Evolutionary conservation across 2,888 invertebrate species (phyloP), one percentile per base, ranked within the genome.

Genomic region (Idaea biselata): DNA sequence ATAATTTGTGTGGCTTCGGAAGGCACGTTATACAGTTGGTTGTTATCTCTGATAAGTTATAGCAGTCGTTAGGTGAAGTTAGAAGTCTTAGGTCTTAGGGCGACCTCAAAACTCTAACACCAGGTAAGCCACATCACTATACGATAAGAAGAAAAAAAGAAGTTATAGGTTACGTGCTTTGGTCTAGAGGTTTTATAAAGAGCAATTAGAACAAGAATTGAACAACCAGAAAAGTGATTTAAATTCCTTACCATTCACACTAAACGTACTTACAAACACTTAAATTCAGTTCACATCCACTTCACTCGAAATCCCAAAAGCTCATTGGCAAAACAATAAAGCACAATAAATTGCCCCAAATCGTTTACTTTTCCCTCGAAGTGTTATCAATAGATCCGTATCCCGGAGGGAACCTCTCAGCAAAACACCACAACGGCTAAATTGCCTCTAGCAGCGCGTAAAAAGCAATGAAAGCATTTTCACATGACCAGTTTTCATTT

Each of bases 401-500:
- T 68, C 82, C 79, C 77, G 64, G 67, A 76, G 73, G 81, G 73
- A 70, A 70, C 76, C 75, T 79, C 78, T 79, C 74, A 69, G 77
- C 76, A 80, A 87, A 87, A 87, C 85, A 87, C 88, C 87, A 81
- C 88, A 87, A 84, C 82, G 81, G 83, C 85, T 85, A 85, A 89
- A 88, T 90, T 86, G 89, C 90, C 90, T 84, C 86, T 78, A 84
- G 91, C 89, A 84, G 86, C 83, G 89, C 87, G 89, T 86, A 87
- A 91, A 89, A 89, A 86, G 89, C 91, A 89, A 88, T 88, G 88
- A 89, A 90, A 89, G 88, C 89, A 85, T 89, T 91, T 90, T 88
- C 90, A 89, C 90, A 89, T 89, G 88, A 86, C 82, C 81, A 88
- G 88, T 88, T 89, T 87, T 87, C 89, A 89, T 89, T 88, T 86